Conservation (phyloP, 2,888 invertebrate genomes). For the Lasioglossum oenotherae region DNA sequence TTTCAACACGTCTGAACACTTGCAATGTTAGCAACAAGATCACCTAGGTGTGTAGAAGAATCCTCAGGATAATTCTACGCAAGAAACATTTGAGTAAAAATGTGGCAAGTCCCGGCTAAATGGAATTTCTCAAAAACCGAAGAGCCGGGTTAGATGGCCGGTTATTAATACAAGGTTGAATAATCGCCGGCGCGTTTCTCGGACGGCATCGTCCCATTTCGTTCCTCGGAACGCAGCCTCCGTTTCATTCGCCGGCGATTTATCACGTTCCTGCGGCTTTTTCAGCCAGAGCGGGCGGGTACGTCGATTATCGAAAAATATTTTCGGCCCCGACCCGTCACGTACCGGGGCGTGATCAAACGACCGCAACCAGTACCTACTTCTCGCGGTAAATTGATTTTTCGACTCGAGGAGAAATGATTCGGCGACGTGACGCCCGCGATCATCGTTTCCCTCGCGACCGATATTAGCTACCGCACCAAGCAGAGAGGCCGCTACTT, state of each 20-base stretch:
- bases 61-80: background rate
- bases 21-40: too few species aligned
- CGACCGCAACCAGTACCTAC: constrained; percentile 32
- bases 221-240: background rate
- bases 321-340: constrained; percentile 36
- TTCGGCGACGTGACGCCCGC: constrained; percentile 6
- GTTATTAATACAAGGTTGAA: background rate
- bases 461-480: background rate
- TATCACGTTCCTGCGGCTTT: constrained; percentile 48
- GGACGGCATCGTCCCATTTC: constrained; percentile 1
- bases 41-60: too few species aligned
- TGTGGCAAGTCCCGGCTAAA: background rate
- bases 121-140: background rate
- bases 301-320: constrained; percentile 45
- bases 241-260: constrained; percentile 7
- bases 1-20: too few species aligned
- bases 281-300: background rate
- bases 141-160: background rate
- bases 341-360: constrained; percentile 48
- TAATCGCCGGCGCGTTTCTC: background rate
- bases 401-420: constrained; percentile 32
- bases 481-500: background rate
- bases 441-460: constrained; percentile 18
- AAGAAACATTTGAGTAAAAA: background rate
- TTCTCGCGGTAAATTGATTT: constrained; percentile 39